Percentiles rank a stretch among this genome's conserved stretches.
phyloP scores from a whole-genome alignment of 2,888 invertebrate genomes.

The Heliconius ismenius region DNA sequence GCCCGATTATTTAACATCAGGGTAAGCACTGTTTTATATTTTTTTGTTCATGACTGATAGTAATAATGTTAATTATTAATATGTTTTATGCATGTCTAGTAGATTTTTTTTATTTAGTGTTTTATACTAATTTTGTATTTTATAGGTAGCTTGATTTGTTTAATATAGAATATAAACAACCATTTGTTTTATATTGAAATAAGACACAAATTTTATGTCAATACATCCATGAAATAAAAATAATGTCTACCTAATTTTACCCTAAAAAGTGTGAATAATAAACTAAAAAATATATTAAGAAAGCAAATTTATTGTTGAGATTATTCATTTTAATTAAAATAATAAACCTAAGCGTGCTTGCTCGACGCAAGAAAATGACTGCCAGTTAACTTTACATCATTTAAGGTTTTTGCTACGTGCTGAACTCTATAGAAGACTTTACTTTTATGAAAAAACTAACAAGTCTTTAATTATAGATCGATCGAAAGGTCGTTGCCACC shows the following conservation, averaged over 20 bases:
- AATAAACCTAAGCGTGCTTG: background rate
- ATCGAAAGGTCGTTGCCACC: no score
- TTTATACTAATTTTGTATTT: background rate
- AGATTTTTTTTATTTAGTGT: background rate
- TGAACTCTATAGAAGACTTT: no score
- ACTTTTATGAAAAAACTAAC: no score
- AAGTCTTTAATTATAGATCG: no score
- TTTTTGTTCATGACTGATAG: slow-evolving; percentile 4
- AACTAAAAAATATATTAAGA: no score
- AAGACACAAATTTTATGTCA: no score
- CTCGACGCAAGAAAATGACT: no score
- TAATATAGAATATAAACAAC: background rate
- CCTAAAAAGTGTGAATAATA: no score
- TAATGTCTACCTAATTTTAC: no score
- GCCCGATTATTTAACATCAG: slow-evolving; percentile 79
- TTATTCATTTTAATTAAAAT: background rate
- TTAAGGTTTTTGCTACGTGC: background rate
- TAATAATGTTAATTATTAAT: slow-evolving; percentile 7
- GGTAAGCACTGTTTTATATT: slow-evolving; percentile 68
- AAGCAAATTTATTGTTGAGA: no score
- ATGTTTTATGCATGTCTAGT: slow-evolving; percentile 12
- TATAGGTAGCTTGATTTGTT: background rate
- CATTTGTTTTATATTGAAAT: background rate
- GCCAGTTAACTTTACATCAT: background rate
- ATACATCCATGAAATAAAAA: no score